Base-by-base conservation (phyloP, 2,888 invertebrate genomes). In the Phortica magna region DNA sequence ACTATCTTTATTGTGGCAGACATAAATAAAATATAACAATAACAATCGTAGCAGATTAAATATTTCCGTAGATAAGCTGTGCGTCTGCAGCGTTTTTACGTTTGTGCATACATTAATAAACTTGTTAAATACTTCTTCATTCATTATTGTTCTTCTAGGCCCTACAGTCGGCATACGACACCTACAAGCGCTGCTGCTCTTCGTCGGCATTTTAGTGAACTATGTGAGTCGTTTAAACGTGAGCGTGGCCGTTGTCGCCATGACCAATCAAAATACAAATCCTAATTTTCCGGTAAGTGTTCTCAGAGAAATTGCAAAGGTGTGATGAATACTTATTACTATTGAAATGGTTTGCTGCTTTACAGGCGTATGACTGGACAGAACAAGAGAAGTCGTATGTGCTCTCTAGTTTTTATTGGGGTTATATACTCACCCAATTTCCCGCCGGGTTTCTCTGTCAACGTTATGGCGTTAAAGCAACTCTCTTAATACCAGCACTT, bases 321-420 rank as follows among this genome's bases (percentile, higher is more conserved):
- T n/a, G n/a, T 12, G 48, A 2, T 48, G 0, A 48, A 48, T 1
- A 48, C 48, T 12, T 2, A 3, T 48, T 48, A 5, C 48, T 48
- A 14, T 3, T 14, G 3, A 9, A 53, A 12, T 61, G 61, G 43
- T 64, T 77, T 17, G 7, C 3, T 17, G 7, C 12, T 19, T 71
- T 75, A 0, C 70, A 85, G 84, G 83, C 82, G 68, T 84, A 81
- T 74, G 77, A 90, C 89, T 76, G 92, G 94, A 93, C 92, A 67
- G 90, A 93, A 79, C 85, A 90, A 22, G 92, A 93, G 65, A 93
- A 93, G 79, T 91, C 93, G 0, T 90, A 94, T 77, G 93, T 96
- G 22, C 91, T 95, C 12, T 95, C 95, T 0, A 95, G 96, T 0
- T 96, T 95, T 92, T 96, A 95, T 90, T 95, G 95, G 95, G 96